Conservation (phyloP, 2,797 vertebrate species). For the Enteromius paludinosus region DNA sequence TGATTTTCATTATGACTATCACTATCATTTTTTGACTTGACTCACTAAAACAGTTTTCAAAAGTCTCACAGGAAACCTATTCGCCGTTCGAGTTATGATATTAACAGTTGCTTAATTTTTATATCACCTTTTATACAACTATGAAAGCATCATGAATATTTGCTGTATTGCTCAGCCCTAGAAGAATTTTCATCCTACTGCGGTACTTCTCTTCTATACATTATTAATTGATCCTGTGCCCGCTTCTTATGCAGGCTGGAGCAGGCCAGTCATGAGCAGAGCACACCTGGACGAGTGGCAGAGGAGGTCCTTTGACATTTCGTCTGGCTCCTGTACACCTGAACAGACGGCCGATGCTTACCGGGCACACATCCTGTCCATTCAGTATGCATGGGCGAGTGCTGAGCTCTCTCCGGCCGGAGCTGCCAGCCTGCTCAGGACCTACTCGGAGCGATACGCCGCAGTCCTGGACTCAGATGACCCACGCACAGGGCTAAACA, state of each 20-base stretch:
- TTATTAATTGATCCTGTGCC: slow-evolving; percentile 72
- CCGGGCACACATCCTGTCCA: slow-evolving; percentile 87
- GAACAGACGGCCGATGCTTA: slow-evolving; percentile 91
- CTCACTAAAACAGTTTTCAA: neutral
- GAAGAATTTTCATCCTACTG: neutral
- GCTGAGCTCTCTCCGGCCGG: slow-evolving; percentile 87
- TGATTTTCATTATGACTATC: too few relatives aligned
- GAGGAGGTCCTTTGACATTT: slow-evolving; percentile 90
- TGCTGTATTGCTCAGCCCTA: slow-evolving; percentile 35
- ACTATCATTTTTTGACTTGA: neutral
- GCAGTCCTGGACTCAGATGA: slow-evolving; percentile 91
- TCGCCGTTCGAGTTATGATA: neutral
- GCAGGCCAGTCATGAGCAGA: slow-evolving; percentile 81
- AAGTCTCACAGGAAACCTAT: neutral
- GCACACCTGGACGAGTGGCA: slow-evolving; percentile 93
- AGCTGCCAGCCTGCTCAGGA: slow-evolving; percentile 85
- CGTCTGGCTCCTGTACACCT: slow-evolving; percentile 84
- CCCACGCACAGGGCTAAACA: slow-evolving; percentile 87
- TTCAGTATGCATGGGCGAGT: slow-evolving; percentile 95
- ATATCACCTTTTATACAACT: neutral
- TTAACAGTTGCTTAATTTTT: neutral
- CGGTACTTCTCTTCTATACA: slow-evolving; percentile 52
- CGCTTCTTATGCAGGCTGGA: slow-evolving; percentile 70
- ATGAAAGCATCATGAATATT: slow-evolving; percentile 9
- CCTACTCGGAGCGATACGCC: slow-evolving; percentile 87